Evolutionary conservation across 2,113 vertebrate species (phyloP).

Genomic region (Xenopus laevis): DNA sequence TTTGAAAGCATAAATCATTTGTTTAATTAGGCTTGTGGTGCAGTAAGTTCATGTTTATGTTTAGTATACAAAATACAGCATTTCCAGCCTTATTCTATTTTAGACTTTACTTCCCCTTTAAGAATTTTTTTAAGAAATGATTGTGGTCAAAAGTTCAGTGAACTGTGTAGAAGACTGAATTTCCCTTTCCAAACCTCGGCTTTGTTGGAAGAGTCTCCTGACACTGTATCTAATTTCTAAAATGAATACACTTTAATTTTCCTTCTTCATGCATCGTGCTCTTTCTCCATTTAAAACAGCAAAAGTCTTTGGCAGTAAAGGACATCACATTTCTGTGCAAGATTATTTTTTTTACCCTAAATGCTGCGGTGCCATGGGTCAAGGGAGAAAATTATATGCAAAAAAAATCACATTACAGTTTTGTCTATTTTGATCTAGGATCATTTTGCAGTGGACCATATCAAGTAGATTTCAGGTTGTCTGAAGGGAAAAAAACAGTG

Average conservation of each 20-base stretch:
- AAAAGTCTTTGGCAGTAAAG: slow-evolving; percentile 82
- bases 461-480: slow-evolving; percentile 71
- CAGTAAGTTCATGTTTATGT: not conserved
- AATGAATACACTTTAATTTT: slow-evolving; percentile 86
- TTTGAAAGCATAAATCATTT: too few species aligned
- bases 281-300: slow-evolving; percentile 80
- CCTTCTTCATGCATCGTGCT: slow-evolving; percentile 82
- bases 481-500: slow-evolving; percentile 17
- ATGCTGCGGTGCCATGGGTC: slow-evolving; percentile 72
- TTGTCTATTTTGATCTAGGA: slow-evolving; percentile 75
- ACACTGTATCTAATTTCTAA: slow-evolving; percentile 81
- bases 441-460: slow-evolving; percentile 77
- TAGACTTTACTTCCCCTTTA: too few species aligned
- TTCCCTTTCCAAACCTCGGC: slow-evolving; percentile 64
- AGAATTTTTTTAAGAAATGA: not conserved
- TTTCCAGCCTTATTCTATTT: too few species aligned
- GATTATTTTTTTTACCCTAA: slow-evolving; percentile 65
- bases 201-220: slow-evolving; percentile 74
- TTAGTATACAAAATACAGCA: too few species aligned
- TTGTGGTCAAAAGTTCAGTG: slow-evolving; percentile 73
- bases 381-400: slow-evolving; percentile 78
- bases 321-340: slow-evolving; percentile 75
- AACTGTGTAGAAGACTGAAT: slow-evolving; percentile 67
- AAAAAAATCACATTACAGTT: slow-evolving; percentile 77
- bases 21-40: too few species aligned